Conservation (phyloP, 2,888 invertebrate species). For the Polymixis flavicincta region DNA sequence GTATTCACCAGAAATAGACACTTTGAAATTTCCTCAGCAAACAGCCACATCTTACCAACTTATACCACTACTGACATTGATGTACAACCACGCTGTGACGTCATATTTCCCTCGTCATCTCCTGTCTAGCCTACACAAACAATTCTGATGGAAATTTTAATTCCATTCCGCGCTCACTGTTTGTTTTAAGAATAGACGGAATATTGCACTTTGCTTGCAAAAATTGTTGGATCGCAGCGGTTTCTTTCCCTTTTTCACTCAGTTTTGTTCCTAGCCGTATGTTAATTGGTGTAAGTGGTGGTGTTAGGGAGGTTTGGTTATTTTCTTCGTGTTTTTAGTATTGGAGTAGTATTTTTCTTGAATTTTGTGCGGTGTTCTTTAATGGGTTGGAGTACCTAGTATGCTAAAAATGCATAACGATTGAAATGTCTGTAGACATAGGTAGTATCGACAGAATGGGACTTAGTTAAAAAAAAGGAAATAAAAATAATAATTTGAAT, state of each 20-base stretch:
- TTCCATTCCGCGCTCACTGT: conserved; percentile 70
- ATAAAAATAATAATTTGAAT: too few relatives aligned
- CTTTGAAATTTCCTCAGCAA: conserved; percentile 17
- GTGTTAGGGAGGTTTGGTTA: conserved; percentile 15
- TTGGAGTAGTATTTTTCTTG: conserved; percentile 1
- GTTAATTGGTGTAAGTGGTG: conserved; percentile 46
- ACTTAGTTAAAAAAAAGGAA: too few relatives aligned
- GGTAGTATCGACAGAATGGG: too few relatives aligned
- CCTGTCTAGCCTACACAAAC: conserved; percentile 69
- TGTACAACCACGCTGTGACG: conserved; percentile 52
- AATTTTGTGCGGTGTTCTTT: background rate
- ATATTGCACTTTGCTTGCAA: conserved; percentile 68
- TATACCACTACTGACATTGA: conserved; percentile 41
- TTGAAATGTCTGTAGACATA: too few relatives aligned
- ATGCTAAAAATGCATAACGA: too few relatives aligned
- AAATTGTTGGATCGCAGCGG: conserved; percentile 52
- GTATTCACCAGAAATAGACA: background rate
- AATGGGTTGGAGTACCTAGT: too few relatives aligned
- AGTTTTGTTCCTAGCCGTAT: conserved; percentile 32
- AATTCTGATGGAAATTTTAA: conserved; percentile 79
- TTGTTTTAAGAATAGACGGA: conserved; percentile 73
- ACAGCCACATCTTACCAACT: conserved; percentile 12
- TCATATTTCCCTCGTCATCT: conserved; percentile 53
- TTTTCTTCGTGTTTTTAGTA: background rate
- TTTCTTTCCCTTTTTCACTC: conserved; percentile 25